Evolutionary conservation across 1,140 invertebrate species (phyloP), one percentile per base, ranked within the genome.

Genomic region (Ridgeia piscesae): DNA sequence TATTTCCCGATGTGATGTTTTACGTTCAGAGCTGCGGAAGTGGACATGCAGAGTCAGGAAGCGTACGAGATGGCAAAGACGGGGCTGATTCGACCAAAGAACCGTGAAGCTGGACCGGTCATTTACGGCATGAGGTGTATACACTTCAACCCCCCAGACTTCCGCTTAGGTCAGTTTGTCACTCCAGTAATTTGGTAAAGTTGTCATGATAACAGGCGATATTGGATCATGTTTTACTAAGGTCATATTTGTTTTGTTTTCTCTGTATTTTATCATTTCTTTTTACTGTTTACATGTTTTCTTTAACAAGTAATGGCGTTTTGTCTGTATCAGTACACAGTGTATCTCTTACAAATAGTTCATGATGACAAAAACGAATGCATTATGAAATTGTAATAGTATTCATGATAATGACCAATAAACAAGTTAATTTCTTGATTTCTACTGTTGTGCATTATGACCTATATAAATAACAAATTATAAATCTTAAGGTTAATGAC

Each of bases 121-220:
- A 94, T 99, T 48, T 99, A 99, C 96, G 97, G 97, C 33, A 97
- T 99, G n/a, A 98, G 98, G 96, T 97, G 98, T 95, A 96, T 98
- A 34, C 95, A 98, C 92, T 99, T 98, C 95, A 95, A 97, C 8
- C 96, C 97, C 88, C 98, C 98, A 4, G 96, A 98, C 94, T 99
- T 99, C 95, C 97, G 97, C n/a, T 95, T 99, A 94, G 98, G 98
- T 98, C 96, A 91, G 91, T 91, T 27, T 9, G 11, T 14, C 34
- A 33, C 6, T 91, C 35, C 34, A 90, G 33, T 34, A 17, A 90
- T 90, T 34, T 90, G 9, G 14, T 31, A 1, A 31, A 31, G 89
- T 90, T 34, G 35, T 90, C 31, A 0, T 35, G 9, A 34, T 33
- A 17, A 35, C 31, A 90, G n/a, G 14, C 27, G 34, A 89, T 33